These are phyloP conservation scores for Sisyra terminalis DNA, from an alignment of 2,888 invertebrate genomes.

Conservation along the genomic window DNA sequence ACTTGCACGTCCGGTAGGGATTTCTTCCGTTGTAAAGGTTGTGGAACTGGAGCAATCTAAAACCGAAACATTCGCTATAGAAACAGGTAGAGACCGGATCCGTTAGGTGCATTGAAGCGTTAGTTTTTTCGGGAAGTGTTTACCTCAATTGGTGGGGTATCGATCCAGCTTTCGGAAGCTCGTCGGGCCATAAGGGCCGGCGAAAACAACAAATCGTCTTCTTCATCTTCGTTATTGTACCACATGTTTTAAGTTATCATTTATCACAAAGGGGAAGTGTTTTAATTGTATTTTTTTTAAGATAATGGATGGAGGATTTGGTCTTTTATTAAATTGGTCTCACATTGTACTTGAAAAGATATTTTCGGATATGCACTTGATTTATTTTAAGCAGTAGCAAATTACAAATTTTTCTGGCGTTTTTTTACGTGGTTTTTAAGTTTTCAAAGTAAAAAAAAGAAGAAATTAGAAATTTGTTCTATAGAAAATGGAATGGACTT, in stretches of 20 bases:
- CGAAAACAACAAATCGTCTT: constrained; percentile 68
- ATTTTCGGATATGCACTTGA: too few species aligned
- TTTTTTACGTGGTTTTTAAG: too few species aligned
- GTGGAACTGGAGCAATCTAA: constrained; percentile 63
- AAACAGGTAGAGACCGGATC: not conserved
- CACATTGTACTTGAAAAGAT: too few species aligned
- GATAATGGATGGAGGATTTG: too few species aligned
- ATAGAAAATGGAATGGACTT: too few species aligned
- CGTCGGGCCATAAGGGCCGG: constrained; percentile 73
- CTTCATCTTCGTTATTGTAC: constrained; percentile 45
- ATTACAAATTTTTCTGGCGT: too few species aligned
- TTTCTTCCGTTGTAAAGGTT: constrained; percentile 80
- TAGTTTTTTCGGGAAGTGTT: too few species aligned
- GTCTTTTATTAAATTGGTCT: too few species aligned
- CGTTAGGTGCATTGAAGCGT: not conserved
- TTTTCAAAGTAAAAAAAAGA: too few species aligned
- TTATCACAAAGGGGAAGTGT: not conserved
- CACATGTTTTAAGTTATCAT: constrained; percentile 23
- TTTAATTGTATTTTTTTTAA: too few species aligned
- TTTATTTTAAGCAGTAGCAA: too few species aligned
- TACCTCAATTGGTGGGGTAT: constrained; percentile 78
- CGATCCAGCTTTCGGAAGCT: constrained; percentile 82
- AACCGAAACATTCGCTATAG: constrained; percentile 14
- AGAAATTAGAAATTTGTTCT: too few species aligned
- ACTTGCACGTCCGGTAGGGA: constrained; percentile 91